phyloP scores from a whole-genome alignment of 2,888 invertebrate species.

The Cephus runcator region DNA sequence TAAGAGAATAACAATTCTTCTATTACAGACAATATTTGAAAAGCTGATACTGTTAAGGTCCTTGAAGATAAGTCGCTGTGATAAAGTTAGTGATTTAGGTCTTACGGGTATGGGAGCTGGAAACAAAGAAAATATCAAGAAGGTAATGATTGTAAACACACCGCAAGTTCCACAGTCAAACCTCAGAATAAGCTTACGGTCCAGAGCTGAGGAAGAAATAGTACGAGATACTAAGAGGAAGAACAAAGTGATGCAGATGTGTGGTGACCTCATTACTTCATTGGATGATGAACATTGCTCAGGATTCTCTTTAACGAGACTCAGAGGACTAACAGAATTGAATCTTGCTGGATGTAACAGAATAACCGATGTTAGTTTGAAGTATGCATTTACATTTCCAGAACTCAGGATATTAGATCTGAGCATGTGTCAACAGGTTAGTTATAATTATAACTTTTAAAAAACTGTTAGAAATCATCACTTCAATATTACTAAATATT shows the following conservation, averaged over 20 bases:
- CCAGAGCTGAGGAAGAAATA: constrained; percentile 77
- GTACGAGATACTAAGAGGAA: constrained; percentile 75
- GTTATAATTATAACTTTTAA: not conserved
- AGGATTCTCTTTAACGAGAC: constrained; percentile 41
- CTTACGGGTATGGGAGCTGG: constrained; percentile 74
- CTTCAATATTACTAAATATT: constrained; percentile 3
- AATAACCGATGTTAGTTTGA: constrained; percentile 78
- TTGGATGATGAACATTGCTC: constrained; percentile 25
- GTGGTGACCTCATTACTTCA: constrained; percentile 66
- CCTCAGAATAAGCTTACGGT: constrained; percentile 71
- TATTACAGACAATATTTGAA: constrained; percentile 72
- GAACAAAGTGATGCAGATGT: constrained; percentile 72
- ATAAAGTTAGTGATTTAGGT: constrained; percentile 76
- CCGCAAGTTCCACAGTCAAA: constrained; percentile 27
- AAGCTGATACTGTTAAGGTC: constrained; percentile 71
- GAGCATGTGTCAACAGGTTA: constrained; percentile 73
- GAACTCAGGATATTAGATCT: constrained; percentile 74
- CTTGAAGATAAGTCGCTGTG: constrained; percentile 75
- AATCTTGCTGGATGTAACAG: constrained; percentile 77
- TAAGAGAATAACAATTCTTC: constrained; percentile 13
- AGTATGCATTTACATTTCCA: constrained; percentile 74
- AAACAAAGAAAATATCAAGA: constrained; percentile 62
- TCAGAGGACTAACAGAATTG: constrained; percentile 69
- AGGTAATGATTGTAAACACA: constrained; percentile 37
- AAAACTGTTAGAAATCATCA: not conserved